Evolutionary conservation across 2,888 invertebrate genomes (phyloP).

Genomic region (Ophion ellenae): DNA sequence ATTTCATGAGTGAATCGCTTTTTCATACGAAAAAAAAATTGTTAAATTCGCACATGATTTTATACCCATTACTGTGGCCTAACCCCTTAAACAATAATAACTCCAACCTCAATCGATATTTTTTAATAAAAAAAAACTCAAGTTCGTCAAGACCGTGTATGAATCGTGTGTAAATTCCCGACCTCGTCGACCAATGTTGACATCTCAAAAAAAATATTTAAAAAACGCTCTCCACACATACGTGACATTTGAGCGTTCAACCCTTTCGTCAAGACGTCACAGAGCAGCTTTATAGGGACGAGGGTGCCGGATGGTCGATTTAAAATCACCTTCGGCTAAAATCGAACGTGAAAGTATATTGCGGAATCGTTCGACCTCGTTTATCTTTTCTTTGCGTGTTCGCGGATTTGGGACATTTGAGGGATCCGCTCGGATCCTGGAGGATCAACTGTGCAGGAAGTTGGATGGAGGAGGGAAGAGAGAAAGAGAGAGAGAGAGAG

Average conservation of each 20-base stretch:
- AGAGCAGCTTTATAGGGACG: not conserved
- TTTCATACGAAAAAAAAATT: too few species aligned
- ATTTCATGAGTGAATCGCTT: too few species aligned
- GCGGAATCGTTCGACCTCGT: conserved; percentile 47
- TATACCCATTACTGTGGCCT: too few species aligned
- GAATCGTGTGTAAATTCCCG: too few species aligned
- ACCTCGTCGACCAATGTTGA: too few species aligned
- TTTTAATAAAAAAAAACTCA: too few species aligned
- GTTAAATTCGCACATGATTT: too few species aligned
- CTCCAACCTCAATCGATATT: too few species aligned
- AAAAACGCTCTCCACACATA: not conserved
- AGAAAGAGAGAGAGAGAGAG: too few species aligned
- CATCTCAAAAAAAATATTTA: too few species aligned
- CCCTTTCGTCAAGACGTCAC: conserved; percentile 3
- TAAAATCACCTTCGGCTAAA: conserved; percentile 32
- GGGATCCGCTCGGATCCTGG: not conserved
- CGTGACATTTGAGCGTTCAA: conserved; percentile 11
- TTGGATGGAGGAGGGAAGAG: not conserved
- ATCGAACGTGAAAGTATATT: conserved; percentile 52
- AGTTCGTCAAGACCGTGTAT: too few species aligned
- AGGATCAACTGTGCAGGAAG: conserved; percentile 22
- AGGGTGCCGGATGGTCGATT: conserved; percentile 11
- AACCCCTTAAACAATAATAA: too few species aligned
- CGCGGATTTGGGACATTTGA: conserved; percentile 24
- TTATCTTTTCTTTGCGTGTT: conserved; percentile 13